Evolutionary conservation across 2,113 vertebrate species (phyloP).

Genomic region (Pholis gunnellus): DNA sequence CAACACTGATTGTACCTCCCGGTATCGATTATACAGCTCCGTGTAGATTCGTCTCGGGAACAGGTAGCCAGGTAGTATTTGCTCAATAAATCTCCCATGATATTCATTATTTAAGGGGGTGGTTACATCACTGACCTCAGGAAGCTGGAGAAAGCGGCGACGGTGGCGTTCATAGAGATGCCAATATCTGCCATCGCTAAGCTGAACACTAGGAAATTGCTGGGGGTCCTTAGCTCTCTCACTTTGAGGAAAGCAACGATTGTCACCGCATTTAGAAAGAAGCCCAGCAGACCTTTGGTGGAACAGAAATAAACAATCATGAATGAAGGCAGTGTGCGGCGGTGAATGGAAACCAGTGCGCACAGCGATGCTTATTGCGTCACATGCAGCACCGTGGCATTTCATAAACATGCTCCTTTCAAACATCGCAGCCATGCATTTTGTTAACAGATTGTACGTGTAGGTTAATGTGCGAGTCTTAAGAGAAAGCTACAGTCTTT

Average conservation of each 20-base stretch:
- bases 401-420: background rate
- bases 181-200: slow-evolving; percentile 93
- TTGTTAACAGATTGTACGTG: background rate
- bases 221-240: slow-evolving; percentile 90
- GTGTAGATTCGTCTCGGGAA: background rate
- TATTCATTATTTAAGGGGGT: slow-evolving; percentile 22
- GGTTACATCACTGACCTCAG: slow-evolving; percentile 86
- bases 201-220: slow-evolving; percentile 92
- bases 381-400: background rate
- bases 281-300: slow-evolving; percentile 91
- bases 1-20: background rate
- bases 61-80: slow-evolving; percentile 2
- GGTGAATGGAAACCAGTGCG: slow-evolving; percentile 2
- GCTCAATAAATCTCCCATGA: background rate
- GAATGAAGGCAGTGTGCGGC: background rate
- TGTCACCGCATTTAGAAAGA: slow-evolving; percentile 93
- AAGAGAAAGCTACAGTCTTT: background rate
- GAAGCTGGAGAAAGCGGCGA: slow-evolving; percentile 94
- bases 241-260: slow-evolving; percentile 92
- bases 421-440: background rate
- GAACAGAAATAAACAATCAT: slow-evolving; percentile 38
- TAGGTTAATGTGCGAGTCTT: background rate
- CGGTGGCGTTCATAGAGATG: slow-evolving; percentile 92
- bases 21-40: background rate
- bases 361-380: slow-evolving; percentile 9